Evolutionary conservation across 2,888 invertebrate genomes (phyloP).

Genomic region (Deroplatys truncata): DNA sequence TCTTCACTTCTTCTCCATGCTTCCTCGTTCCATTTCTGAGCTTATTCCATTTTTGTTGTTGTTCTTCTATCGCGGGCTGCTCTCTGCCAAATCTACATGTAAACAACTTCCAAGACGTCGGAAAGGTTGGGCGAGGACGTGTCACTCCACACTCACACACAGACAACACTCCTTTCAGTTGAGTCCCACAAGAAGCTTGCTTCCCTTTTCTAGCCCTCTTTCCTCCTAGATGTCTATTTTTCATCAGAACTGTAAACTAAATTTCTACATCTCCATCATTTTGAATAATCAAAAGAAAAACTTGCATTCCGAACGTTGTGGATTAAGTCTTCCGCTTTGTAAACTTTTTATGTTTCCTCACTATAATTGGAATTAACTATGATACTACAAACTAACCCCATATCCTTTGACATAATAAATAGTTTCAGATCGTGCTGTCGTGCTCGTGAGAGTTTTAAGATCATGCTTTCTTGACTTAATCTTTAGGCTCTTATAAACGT

Average conservation of each 20-base stretch:
- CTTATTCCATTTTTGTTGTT: background rate
- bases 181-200: background rate
- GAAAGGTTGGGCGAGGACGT: background rate
- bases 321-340: too few relatives aligned
- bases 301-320: too few relatives aligned
- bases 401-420: too few relatives aligned
- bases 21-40: background rate
- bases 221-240: background rate
- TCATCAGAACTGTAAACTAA: background rate
- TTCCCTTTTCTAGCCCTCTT: background rate
- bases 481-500: too few relatives aligned
- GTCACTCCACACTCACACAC: background rate
- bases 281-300: background rate
- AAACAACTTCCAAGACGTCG: constrained; percentile 4
- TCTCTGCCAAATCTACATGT: constrained; percentile 8
- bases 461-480: too few relatives aligned
- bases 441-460: too few relatives aligned
- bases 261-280: background rate
- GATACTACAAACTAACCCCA: too few relatives aligned
- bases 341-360: too few relatives aligned
- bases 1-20: background rate
- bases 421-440: too few relatives aligned
- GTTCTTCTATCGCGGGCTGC: background rate
- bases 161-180: background rate
- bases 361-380: too few relatives aligned